Evolutionary conservation across 2,888 invertebrate genomes (phyloP).

Genomic region (Osmoderma eremita): DNA sequence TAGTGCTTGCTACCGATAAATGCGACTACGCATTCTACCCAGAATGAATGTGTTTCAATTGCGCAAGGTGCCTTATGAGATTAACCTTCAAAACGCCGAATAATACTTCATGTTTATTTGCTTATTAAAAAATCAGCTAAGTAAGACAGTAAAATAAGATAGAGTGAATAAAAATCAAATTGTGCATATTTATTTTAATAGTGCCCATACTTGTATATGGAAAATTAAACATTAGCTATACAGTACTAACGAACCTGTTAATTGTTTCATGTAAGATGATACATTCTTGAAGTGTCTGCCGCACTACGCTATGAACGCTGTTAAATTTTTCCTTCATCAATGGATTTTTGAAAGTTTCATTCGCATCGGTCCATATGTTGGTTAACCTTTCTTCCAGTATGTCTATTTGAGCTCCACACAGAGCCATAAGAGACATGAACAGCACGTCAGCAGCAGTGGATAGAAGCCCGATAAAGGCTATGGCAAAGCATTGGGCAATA

Average conservation of each 20-base stretch:
- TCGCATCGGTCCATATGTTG: neutral
- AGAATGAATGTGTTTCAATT: no score
- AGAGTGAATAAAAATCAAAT: no score
- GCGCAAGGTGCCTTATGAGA: no score
- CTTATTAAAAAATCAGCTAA: no score
- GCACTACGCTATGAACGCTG: neutral
- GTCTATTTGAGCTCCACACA: conserved; percentile 14
- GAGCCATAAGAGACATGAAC: conserved; percentile 9
- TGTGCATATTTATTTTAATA: no score
- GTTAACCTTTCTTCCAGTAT: conserved; percentile 13
- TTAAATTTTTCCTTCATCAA: neutral
- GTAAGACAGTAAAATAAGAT: no score
- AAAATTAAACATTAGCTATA: no score
- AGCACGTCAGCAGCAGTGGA: conserved; percentile 7
- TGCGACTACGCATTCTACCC: no score
- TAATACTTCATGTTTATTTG: no score
- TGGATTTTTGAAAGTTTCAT: neutral
- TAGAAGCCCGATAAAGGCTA: neutral
- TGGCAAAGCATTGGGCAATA: neutral
- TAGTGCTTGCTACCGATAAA: no score
- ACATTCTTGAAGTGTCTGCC: conserved; percentile 9
- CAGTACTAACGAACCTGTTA: neutral
- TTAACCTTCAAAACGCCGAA: no score
- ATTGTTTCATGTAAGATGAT: conserved; percentile 24
- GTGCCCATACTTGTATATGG: no score